phyloP scores from a whole-genome alignment of 1,140 invertebrate species.

The Dendrolimus kikuchii region DNA sequence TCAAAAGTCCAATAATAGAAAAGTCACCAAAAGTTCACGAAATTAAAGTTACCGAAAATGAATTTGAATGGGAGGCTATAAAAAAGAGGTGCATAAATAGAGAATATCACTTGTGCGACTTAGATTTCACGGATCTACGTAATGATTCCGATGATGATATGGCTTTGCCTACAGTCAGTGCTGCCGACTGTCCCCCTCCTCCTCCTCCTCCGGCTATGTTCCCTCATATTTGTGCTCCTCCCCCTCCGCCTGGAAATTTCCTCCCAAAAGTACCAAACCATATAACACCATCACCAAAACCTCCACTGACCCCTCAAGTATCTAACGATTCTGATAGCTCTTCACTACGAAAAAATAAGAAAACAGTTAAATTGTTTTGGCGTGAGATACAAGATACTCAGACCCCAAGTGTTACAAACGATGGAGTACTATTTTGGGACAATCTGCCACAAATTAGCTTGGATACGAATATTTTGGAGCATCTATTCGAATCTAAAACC shows the following conservation, averaged over 20 bases:
- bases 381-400: slow-evolving; percentile 93
- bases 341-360: slow-evolving; percentile 89
- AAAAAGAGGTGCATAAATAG: slow-evolving; percentile 85
- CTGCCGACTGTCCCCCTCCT: slow-evolving; percentile 80
- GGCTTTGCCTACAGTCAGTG: slow-evolving; percentile 74
- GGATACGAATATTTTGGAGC: slow-evolving; percentile 95
- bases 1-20: slow-evolving; percentile 79
- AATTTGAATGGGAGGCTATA: slow-evolving; percentile 94
- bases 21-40: slow-evolving; percentile 77
- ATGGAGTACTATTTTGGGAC: slow-evolving; percentile 93
- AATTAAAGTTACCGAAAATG: slow-evolving; percentile 92
- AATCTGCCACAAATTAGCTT: slow-evolving; percentile 88
- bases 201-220: slow-evolving; percentile 78
- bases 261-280: slow-evolving; percentile 43
- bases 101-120: slow-evolving; percentile 91
- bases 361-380: slow-evolving; percentile 99
- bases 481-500: slow-evolving; percentile 96
- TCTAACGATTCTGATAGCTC: slow-evolving; percentile 51
- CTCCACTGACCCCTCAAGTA: slow-evolving; percentile 30
- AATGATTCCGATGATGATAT: slow-evolving; percentile 83
- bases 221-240: slow-evolving; percentile 53
- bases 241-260: slow-evolving; percentile 59
- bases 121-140: slow-evolving; percentile 96
- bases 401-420: slow-evolving; percentile 73
- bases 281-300: slow-evolving; percentile 50